Evolutionary conservation across 30 jellyfish, hydroid and myxozoan genomes (phyloP).

Genomic region (Aurelia aurita complex sp. Pacific): DNA sequence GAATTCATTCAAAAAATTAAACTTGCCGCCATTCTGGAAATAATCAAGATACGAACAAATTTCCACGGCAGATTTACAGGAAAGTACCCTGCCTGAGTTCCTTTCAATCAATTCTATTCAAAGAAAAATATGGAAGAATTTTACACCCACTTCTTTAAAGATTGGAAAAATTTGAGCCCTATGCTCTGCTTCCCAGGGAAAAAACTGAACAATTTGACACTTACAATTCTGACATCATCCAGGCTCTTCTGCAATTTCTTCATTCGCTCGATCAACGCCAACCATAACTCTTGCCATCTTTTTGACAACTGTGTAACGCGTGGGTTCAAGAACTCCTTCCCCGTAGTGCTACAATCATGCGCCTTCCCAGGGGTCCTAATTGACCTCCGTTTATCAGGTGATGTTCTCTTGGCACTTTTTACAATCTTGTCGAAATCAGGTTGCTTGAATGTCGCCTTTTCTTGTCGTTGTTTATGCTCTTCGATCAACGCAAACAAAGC

Average conservation of each 20-base stretch:
- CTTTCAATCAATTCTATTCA: no score
- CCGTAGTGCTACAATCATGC: slow-evolving; percentile 34
- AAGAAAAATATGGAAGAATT: no score
- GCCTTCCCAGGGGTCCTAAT: slow-evolving; percentile 74
- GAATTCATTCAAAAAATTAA: no score
- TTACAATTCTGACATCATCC: slow-evolving; percentile 81
- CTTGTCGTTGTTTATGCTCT: slow-evolving; percentile 73
- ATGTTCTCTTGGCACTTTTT: slow-evolving; percentile 81
- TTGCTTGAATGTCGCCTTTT: slow-evolving; percentile 82
- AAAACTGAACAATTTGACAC: not conserved
- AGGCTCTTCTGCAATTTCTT: slow-evolving; percentile 68
- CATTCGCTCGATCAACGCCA: slow-evolving; percentile 76
- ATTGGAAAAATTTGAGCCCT: no score
- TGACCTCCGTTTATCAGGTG: slow-evolving; percentile 66
- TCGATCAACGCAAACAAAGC: slow-evolving; percentile 61
- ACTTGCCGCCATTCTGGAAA: no score
- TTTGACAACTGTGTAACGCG: slow-evolving; percentile 76
- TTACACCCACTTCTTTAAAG: no score
- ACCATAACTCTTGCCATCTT: slow-evolving; percentile 94
- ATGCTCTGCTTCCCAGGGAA: not conserved
- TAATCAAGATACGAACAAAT: no score
- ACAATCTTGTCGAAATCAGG: slow-evolving; percentile 86
- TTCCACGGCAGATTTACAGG: no score
- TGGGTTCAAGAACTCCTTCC: slow-evolving; percentile 82
- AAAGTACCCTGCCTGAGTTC: no score